Base-by-base conservation (phyloP, 2,888 invertebrate species). In the Augiades crinisus region DNA sequence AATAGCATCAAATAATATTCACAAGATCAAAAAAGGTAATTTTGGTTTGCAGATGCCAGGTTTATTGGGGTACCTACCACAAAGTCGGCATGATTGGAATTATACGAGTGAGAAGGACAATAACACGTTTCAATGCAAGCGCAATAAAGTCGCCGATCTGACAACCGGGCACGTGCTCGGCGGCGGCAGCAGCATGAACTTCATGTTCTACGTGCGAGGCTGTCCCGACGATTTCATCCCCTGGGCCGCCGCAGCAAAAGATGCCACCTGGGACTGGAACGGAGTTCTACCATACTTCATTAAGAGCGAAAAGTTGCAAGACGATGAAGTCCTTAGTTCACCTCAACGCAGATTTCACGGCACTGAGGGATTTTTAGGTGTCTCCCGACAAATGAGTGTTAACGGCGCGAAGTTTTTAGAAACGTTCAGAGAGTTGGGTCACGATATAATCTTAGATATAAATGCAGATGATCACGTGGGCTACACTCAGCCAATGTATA, bases 391-490 rank as follows among this genome's bases (percentile, higher is more conserved):
- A 38, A 16, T 36, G 0, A 57, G 55, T 8, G 13, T 36, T 0
- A 43, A 36, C 2, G 54, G 62, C 2, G 22, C 22, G 10, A 51
- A 56, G n/a, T 68, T 64, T 46, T 58, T 74, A 5, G 21, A 66
- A 13, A 68, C 73, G 0, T 74, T 79, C 40, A 54, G 61, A 52
- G 73, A 78, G 53, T 61, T 70, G 6, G 75, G 78, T 1, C 63
- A 71, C 38, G 41, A 67, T 0, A 54, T 74, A 3, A 54, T 65
- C 2, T 44, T 61, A 6, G 78, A 79, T 40, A 57, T 61, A 1
- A 79, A 78, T 47, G 73, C 70, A 5, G 51, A 65, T 37, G 47
- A 65, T 0, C 67, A 63, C 38, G 47, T 71, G 0, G 80, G 80
- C 2, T 78, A 70, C 50, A 63, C 64, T 1, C 31, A 59, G 6